Evolutionary conservation across 2,797 vertebrate species (phyloP).

Genomic region (Bradypodion ventrale): DNA sequence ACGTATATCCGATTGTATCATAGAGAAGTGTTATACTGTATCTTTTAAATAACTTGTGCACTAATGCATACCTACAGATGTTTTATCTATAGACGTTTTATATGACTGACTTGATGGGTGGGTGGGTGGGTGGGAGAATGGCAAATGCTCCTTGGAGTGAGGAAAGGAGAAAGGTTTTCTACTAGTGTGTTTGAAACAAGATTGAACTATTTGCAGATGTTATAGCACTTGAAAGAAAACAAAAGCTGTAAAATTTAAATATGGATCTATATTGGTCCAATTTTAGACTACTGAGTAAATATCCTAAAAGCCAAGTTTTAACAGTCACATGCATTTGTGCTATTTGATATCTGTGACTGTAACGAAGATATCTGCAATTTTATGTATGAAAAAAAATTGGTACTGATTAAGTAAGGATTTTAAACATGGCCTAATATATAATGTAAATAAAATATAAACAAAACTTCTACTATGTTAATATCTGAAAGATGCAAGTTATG

Average conservation of each 20-base stretch:
- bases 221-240: conserved; percentile 67
- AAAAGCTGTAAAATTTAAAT: conserved; percentile 30
- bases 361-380: conserved; percentile 49
- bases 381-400: conserved; percentile 52
- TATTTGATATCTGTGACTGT: conserved; percentile 48
- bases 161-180: conserved; percentile 36
- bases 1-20: conserved; percentile 45
- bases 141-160: conserved; percentile 47
- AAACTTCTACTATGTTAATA: conserved; percentile 26
- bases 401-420: conserved; percentile 57
- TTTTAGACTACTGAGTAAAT: conserved; percentile 74
- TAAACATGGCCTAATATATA: conserved; percentile 50
- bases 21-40: conserved; percentile 9
- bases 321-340: conserved; percentile 21
- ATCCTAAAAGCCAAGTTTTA: conserved; percentile 49
- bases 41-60: conserved; percentile 51
- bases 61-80: conserved; percentile 46
- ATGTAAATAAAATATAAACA: conserved; percentile 25
- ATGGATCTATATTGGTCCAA: conserved; percentile 49
- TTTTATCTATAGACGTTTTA: conserved; percentile 54
- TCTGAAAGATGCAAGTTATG: conserved; percentile 33
- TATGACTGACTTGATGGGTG: conserved; percentile 46
- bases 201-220: conserved; percentile 62
- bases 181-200: conserved; percentile 32
- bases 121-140: no score